Base-by-base conservation (phyloP, 2,113 vertebrate genomes). In the Synchiropus splendidus region DNA sequence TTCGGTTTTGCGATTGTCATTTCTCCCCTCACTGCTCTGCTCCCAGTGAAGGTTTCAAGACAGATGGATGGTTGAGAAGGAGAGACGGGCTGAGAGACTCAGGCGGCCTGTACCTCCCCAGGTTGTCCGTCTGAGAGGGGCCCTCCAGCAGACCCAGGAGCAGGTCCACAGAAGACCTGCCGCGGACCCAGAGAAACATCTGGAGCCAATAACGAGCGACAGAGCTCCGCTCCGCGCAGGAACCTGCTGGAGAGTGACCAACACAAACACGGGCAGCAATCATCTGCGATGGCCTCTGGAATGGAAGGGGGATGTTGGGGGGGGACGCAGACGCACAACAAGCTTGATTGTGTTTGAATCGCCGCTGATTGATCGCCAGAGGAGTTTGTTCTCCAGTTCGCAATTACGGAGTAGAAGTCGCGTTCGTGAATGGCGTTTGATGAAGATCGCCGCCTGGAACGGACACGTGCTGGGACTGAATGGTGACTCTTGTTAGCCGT, bases 341-440 rank as follows among this genome's bases (percentile, higher is more conserved):
- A 18, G 45, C 43, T 6, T 80, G 68, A 77, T 79, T 72, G 61
- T 62, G 65, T 67, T 67, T 71, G 58, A 75, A 73, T 61, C 42
- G 71, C 30, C 4, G 4, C 61, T 75, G 77, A 76, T 69, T 72
- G 55, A 67, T 66, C 39, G 40, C 16, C 8, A 46, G 35, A 12
- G 13, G 30, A 33, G 62, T 42, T 12, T 40, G 37, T 10, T n/a
- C n/a, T n/a, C n/a, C n/a, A n/a, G n/a, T 51, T 53, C 30, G 15
- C 33, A 44, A 15, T 45, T 61, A 49, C 18, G 30, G 39, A 11
- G 13, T 8, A 9, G 18, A 45, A 9, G 32, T 31, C 17, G 18
- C 32, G 17, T 9, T 16, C n/a, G 35, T 8, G 12, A n/a, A 6
- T 36, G 34, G n/a, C 34, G 21, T 27, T 27, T 27, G 21, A 27